These are phyloP conservation scores for Pogonocichla stellata DNA, from an alignment of 2,113 vertebrate genomes.

Conservation along the genomic window DNA sequence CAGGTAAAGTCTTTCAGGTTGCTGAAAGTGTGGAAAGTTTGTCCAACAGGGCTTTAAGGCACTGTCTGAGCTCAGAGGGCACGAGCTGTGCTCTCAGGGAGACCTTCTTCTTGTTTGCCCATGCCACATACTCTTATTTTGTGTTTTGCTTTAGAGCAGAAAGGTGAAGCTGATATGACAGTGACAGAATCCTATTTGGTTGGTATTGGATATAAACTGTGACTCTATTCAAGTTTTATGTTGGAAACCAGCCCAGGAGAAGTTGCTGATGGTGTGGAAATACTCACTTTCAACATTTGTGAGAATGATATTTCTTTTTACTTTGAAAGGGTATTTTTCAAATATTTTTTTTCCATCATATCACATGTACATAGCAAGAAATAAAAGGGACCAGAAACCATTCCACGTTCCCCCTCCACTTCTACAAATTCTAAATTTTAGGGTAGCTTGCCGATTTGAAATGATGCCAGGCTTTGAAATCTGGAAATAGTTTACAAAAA, in stretches of 20 bases:
- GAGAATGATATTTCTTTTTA: constrained; percentile 33
- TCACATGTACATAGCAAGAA: constrained; percentile 2
- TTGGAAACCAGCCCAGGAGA: constrained; percentile 53
- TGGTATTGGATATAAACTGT: constrained; percentile 12
- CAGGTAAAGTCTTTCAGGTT: not conserved
- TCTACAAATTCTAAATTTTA: constrained; percentile 42
- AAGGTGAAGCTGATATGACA: constrained; percentile 17
- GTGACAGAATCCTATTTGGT: constrained; percentile 1
- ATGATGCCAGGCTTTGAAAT: constrained; percentile 39
- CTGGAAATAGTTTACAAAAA: constrained; percentile 44
- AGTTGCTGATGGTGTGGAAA: constrained; percentile 65
- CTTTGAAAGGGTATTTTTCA: constrained; percentile 54
- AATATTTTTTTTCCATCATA: constrained; percentile 10
- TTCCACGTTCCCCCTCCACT: not conserved
- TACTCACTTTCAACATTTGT: constrained; percentile 39
- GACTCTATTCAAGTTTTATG: not conserved
- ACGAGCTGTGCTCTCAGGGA: fast-evolving
- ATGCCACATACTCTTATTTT: not conserved
- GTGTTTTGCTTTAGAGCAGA: not conserved
- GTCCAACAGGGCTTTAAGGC: not conserved
- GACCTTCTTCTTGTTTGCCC: not conserved
- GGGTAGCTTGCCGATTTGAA: not conserved
- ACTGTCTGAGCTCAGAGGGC: not conserved
- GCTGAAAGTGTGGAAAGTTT: not conserved
- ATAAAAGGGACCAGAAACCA: constrained; percentile 50